phyloP scores from a whole-genome alignment of 2,797 vertebrate genomes.

The Arvicola amphibius region DNA sequence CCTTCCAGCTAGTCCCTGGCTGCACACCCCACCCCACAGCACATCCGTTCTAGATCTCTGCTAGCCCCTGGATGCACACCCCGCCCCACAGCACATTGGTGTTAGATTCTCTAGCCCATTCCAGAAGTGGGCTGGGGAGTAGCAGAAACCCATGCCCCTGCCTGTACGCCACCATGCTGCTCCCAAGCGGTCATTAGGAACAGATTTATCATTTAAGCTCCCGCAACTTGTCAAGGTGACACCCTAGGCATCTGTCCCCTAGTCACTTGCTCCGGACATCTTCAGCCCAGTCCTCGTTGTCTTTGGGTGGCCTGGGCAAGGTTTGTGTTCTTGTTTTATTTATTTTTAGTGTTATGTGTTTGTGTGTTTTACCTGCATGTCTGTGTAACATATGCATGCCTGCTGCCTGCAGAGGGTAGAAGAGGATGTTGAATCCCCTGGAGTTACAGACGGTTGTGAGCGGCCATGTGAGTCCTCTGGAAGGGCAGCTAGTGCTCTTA shows the following conservation, averaged over 20 bases:
- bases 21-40: neutral
- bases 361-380: neutral
- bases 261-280: neutral
- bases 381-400: neutral
- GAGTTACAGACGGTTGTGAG: neutral
- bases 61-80: neutral
- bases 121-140: neutral
- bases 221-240: neutral
- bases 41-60: too few species aligned
- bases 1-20: neutral
- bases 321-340: neutral
- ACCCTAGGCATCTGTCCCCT: neutral
- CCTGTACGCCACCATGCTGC: neutral
- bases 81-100: neutral
- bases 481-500: too few species aligned
- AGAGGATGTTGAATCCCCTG: too few species aligned
- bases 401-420: neutral
- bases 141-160: neutral
- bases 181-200: neutral
- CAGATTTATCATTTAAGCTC: neutral
- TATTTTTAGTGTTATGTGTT: neutral
- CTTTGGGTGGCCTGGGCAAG: neutral
- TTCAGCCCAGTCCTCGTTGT: neutral
- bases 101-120: neutral
- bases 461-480: neutral